Base-by-base conservation (phyloP, 2,113 vertebrate genomes). In the Pleuronectes platessa region DNA sequence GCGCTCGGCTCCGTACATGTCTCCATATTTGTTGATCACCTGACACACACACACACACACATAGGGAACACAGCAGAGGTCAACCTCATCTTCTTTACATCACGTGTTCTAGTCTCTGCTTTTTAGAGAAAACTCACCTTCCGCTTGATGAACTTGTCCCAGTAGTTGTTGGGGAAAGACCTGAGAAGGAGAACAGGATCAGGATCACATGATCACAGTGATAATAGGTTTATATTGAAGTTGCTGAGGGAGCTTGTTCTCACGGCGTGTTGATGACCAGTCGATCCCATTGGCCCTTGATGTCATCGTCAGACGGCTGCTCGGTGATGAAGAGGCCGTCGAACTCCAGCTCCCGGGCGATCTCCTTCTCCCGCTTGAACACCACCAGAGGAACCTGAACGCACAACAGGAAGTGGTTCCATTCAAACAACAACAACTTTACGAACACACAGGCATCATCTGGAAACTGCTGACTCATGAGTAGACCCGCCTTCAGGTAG, bases 111-210 rank as follows among this genome's bases (percentile, higher is more conserved):
- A 31, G 5, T 7, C 5, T 1, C 6, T 6, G 31, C 31, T 31
- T 7, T 31, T 31, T 31, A 47, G 45, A 3, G 45, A 17, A 58
- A 5, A 58, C 94, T 81, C 93, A 96, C 97, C 96, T 99, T 99
- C 60, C 98, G 95, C 89, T 99, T 99, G 73, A 99, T 96, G 90
- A 99, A 99, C 92, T 99, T 99, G 95, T 99, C 98, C 97, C 98
- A 99, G 90, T 99, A 99, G 92, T 99, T 99, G 86, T 90, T 98
- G 54, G 98, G 98, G 82, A 98, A 99, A 68, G 97, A 99, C 74
- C 98, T 99, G 90, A 11, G 92, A 90, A 51, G 21, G 23, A 71
- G 74, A 21, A 40, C 1, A 61, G 23, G 51, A 47, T 6, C 21
- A 2, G 24, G 31, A 9, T 37, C 35, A 37, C 1, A 18, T 17